These are phyloP conservation scores for Callinectes sapidus DNA, from an alignment of 2,888 invertebrate species.

Conservation along the genomic window DNA sequence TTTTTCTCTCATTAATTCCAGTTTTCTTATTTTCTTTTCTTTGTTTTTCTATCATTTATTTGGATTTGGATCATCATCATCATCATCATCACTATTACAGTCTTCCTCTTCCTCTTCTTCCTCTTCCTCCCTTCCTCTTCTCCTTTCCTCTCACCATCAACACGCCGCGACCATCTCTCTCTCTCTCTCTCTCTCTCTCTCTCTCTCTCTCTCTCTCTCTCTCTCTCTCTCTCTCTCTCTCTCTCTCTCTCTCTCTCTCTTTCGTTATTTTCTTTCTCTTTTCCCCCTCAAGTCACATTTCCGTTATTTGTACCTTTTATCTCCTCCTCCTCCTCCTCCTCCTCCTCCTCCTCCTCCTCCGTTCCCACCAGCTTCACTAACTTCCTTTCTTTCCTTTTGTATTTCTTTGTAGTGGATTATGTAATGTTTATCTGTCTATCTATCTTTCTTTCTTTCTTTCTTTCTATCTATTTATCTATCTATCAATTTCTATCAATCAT, in stretches of 20 bases:
- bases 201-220: background rate
- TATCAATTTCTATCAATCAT: too few relatives aligned
- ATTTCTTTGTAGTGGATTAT: background rate
- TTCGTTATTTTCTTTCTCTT: background rate
- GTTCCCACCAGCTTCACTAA: too few relatives aligned
- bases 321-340: background rate
- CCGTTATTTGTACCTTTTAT: background rate
- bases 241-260: background rate
- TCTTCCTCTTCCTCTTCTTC: background rate
- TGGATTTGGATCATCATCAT: too few relatives aligned
- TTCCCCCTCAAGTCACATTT: too few relatives aligned
- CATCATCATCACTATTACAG: background rate
- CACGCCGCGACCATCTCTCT: background rate
- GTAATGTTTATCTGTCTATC: background rate
- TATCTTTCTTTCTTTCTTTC: background rate
- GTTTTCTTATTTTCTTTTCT: too few relatives aligned
- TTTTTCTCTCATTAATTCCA: too few relatives aligned
- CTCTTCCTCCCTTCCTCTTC: background rate
- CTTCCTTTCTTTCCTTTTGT: background rate
- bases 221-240: slow-evolving; percentile 19
- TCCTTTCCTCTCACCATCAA: background rate
- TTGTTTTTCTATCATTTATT: too few relatives aligned
- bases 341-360: background rate
- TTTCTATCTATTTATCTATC: background rate
- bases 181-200: background rate